Base-by-base conservation (phyloP, 1,140 invertebrate species). In the Papilio helenus region DNA sequence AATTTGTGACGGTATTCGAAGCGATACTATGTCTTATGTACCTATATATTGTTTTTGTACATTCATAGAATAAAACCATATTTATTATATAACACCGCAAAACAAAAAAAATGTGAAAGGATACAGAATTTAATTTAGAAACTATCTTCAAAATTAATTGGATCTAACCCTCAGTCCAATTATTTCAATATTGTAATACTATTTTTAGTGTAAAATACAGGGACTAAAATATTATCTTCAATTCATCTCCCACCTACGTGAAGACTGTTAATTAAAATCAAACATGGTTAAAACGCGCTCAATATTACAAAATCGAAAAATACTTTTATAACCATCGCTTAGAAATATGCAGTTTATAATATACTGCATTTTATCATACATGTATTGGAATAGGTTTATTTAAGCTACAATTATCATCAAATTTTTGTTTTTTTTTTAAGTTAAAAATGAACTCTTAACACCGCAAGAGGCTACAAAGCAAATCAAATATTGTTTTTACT, bases 211-310 rank as follows among this genome's bases (percentile, higher is more conserved):
- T 77, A 58, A 77, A 77, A 61, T 42, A 77, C 61, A 14, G 51
- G 29, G n/a, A 61, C 34, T 44, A 42, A 65, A 76, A 68, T 26
- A 20, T 42, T 76, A n/a, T 26, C 44, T 26, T 39, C 71, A 44
- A 81, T 58, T 58, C 72, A 79, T 83, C 77, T 79, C 81, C 82
- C 84, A 76, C 79, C 77, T 76, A 80, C 65, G 34, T 90, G 83
- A 85, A 61, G 58, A 87, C 84, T 61, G 86, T 86, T 90, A 90
- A 92, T 92, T 90, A 87, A 90, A 90, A 89, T 88, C 88, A 89
- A 92, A 91, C 87, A 89, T 77, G 26, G 83, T 74, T 76, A 82
- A 79, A 72, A 76, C 18, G 29, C 76, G 51, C 55, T 61, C 16
- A n/a, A 77, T 12, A 16, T 74, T 79, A 58, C 79, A 73, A 68